phyloP scores from a whole-genome alignment of 35 echinoderm and acorn worm species.

The Acanthaster planci region DNA sequence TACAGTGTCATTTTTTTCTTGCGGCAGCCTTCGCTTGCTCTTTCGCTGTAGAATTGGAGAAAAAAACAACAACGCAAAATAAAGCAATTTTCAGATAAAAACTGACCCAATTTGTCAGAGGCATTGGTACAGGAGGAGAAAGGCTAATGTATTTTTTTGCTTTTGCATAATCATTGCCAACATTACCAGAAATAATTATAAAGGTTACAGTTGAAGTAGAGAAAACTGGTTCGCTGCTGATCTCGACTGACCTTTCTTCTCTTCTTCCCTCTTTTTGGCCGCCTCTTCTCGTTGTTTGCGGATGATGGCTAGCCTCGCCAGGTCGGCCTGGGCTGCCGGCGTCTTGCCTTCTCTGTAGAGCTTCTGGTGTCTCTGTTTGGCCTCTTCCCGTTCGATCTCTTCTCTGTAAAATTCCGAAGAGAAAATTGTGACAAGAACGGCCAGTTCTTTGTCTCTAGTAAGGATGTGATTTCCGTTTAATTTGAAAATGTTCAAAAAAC shows the following conservation, averaged over 20 bases:
- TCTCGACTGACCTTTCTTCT: conserved; percentile 75
- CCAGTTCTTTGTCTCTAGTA: not conserved
- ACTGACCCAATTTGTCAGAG: not conserved
- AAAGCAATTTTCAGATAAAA: not conserved
- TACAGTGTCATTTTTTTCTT: conserved; percentile 29
- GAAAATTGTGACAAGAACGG: not conserved
- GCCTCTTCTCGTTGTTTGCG: conserved; percentile 93
- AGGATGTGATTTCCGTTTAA: too few species aligned
- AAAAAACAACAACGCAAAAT: not conserved
- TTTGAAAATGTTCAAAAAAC: too few species aligned
- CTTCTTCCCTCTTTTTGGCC: conserved; percentile 75
- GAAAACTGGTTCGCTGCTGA: too few species aligned
- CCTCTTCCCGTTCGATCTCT: conserved; percentile 89
- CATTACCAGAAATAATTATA: too few species aligned
- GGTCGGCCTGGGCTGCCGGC: conserved; percentile 69
- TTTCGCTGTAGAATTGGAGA: conserved; percentile 31
- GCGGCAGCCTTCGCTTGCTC: conserved; percentile 20
- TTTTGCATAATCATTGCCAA: too few species aligned
- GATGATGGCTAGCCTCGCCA: conserved; percentile 86
- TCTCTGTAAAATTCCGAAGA: conserved; percentile 49
- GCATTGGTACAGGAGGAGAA: too few species aligned
- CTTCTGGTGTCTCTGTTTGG: conserved; percentile 65
- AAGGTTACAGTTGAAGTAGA: too few species aligned
- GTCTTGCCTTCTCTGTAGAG: conserved; percentile 87
- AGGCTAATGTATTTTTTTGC: not conserved